Conservation (phyloP, 2,113 vertebrate species). For the Tyrannus savana region DNA sequence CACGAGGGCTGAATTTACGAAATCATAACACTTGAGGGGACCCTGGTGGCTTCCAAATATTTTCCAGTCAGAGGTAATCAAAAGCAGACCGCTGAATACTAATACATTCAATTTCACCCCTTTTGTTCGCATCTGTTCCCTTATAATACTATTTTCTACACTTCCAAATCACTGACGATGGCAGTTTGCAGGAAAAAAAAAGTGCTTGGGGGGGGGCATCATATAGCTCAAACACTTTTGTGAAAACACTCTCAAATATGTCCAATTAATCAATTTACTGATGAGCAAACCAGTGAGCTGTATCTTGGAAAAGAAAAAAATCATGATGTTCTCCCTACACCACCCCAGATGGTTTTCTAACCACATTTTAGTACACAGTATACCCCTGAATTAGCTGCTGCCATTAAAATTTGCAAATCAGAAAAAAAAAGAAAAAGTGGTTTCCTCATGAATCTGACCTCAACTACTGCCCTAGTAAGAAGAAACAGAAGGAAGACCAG, state of each 20-base stretch:
- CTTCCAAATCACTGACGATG: conserved; percentile 75
- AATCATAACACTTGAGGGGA: conserved; percentile 88
- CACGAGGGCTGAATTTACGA: conserved; percentile 81
- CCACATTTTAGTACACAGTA: neutral
- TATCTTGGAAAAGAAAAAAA: neutral
- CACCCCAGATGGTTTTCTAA: neutral
- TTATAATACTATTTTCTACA: conserved; percentile 85
- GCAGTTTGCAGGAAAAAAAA: neutral
- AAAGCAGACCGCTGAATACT: conserved; percentile 87
- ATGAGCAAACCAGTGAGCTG: neutral
- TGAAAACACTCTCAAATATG: conserved; percentile 27
- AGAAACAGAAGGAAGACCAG: neutral
- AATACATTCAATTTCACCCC: conserved; percentile 97
- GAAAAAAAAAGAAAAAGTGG: neutral
- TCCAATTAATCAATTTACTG: conserved; percentile 51
- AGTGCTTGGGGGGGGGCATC: accelerated
- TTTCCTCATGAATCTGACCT: neutral
- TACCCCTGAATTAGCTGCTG: neutral
- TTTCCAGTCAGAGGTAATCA: conserved; percentile 96
- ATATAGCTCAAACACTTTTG: conserved; percentile 1
- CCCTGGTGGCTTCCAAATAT: conserved; percentile 90
- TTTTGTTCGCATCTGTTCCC: conserved; percentile 90
- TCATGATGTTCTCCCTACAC: neutral
- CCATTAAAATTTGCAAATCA: neutral
- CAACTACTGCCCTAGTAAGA: neutral